Evolutionary conservation across 2,888 invertebrate species (phyloP).

Genomic region (Trissolcus brochymenae): DNA sequence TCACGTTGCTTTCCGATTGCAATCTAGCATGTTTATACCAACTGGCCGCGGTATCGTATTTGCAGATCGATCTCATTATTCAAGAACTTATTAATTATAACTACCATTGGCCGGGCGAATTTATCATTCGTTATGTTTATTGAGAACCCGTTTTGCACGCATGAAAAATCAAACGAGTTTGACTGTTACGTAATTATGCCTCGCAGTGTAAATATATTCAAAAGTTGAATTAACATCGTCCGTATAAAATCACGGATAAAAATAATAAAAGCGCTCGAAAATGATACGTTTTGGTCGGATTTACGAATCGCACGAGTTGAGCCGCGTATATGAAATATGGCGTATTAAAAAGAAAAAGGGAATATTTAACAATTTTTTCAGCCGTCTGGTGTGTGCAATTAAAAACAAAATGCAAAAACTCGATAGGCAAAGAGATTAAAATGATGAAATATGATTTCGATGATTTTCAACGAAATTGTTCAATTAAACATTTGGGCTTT

Average conservation of each 20-base stretch:
- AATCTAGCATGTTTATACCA: slow-evolving; percentile 22
- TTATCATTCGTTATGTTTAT: slow-evolving; percentile 29
- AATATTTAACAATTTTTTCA: too few relatives aligned
- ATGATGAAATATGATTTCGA: too few relatives aligned
- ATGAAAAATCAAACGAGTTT: slow-evolving; percentile 5
- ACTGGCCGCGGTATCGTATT: slow-evolving; percentile 7
- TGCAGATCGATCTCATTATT: slow-evolving; percentile 30
- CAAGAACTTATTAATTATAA: slow-evolving; percentile 43
- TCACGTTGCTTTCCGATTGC: not conserved
- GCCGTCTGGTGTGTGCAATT: too few relatives aligned
- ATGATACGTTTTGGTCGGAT: too few relatives aligned
- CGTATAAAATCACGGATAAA: not conserved
- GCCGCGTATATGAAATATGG: too few relatives aligned
- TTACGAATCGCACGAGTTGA: too few relatives aligned
- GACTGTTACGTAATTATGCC: not conserved
- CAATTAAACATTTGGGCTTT: too few relatives aligned
- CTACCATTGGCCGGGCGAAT: slow-evolving; percentile 14
- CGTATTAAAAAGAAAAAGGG: too few relatives aligned
- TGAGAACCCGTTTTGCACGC: not conserved
- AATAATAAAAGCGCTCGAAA: too few relatives aligned
- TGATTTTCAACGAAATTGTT: too few relatives aligned
- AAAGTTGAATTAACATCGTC: not conserved
- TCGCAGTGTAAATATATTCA: not conserved
- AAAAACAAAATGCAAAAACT: too few relatives aligned
- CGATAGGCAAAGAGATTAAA: too few relatives aligned